A percentile compares a stretch with the other conserved stretches of the same genome.
phyloP scores from a whole-genome alignment of 2,797 vertebrate genomes.

The Eospalax fontanierii region DNA sequence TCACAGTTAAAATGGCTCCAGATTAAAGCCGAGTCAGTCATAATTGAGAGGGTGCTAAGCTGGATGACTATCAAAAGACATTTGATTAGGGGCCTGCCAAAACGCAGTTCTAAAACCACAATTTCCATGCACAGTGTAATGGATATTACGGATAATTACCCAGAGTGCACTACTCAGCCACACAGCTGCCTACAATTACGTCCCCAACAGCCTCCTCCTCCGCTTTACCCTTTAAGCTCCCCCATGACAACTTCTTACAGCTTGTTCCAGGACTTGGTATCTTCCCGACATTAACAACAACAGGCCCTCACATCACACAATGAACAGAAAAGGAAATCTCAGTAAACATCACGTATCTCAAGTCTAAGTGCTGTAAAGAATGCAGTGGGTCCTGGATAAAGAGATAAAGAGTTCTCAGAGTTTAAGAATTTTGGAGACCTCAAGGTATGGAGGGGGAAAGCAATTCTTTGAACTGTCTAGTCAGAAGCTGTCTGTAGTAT shows the following conservation, averaged over 20 bases:
- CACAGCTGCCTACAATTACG: constrained; percentile 90
- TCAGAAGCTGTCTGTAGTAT: background rate
- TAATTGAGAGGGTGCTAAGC: constrained; percentile 76
- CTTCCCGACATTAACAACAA: constrained; percentile 65
- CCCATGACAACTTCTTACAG: constrained; percentile 58
- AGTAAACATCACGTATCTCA: background rate
- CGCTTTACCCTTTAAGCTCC: constrained; percentile 80
- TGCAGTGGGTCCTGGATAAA: background rate
- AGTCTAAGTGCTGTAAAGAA: background rate
- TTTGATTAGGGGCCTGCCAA: constrained; percentile 89
- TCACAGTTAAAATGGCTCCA: constrained; percentile 83
- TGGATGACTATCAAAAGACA: constrained; percentile 86
- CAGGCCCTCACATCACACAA: background rate
- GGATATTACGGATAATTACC: constrained; percentile 89
- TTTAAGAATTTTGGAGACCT: background rate
- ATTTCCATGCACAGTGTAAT: constrained; percentile 86
- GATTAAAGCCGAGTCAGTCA: constrained; percentile 85
- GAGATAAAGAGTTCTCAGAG: background rate
- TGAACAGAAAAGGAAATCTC: background rate
- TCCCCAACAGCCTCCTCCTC: constrained; percentile 87
- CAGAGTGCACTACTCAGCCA: constrained; percentile 85
- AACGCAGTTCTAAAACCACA: constrained; percentile 85
- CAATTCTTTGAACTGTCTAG: background rate
- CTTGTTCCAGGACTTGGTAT: constrained; percentile 71
- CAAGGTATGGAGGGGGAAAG: background rate